Conservation (phyloP, 2,113 vertebrate species). For the Struthio camelus region DNA sequence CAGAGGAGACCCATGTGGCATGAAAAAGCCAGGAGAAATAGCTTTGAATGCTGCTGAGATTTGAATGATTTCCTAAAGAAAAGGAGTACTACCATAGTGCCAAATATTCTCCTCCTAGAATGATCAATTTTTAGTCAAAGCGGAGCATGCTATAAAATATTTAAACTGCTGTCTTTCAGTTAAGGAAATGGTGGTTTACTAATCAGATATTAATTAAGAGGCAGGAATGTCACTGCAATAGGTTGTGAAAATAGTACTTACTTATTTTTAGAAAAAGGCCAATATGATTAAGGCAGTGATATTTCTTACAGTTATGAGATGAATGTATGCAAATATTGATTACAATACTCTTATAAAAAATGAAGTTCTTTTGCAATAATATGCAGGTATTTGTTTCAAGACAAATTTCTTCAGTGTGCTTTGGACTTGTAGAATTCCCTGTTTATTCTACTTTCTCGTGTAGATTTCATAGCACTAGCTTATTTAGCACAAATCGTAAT, state of each 20-base stretch:
- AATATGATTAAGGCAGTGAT: neutral
- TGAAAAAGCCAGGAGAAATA: neutral
- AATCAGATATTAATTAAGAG: neutral
- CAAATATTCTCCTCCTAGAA: neutral
- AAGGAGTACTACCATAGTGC: neutral
- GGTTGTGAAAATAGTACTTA: neutral
- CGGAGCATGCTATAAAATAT: neutral
- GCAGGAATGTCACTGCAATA: neutral
- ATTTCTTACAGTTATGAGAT: neutral
- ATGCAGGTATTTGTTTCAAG: neutral
- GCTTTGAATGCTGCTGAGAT: neutral
- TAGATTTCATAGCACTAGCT: neutral
- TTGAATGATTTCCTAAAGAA: neutral
- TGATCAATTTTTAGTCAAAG: neutral
- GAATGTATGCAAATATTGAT: neutral
- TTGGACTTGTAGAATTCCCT: neutral
- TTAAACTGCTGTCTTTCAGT: neutral
- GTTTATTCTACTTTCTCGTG: neutral
- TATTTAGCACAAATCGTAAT: neutral
- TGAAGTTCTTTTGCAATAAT: neutral
- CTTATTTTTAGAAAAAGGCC: neutral
- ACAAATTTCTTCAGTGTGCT: neutral
- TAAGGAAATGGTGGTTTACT: neutral
- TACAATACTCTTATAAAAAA: neutral
- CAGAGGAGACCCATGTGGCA: neutral